These are phyloP conservation scores for Vicugna pacos DNA, from an alignment of 2,113 vertebrate species.

Conservation along the genomic window DNA sequence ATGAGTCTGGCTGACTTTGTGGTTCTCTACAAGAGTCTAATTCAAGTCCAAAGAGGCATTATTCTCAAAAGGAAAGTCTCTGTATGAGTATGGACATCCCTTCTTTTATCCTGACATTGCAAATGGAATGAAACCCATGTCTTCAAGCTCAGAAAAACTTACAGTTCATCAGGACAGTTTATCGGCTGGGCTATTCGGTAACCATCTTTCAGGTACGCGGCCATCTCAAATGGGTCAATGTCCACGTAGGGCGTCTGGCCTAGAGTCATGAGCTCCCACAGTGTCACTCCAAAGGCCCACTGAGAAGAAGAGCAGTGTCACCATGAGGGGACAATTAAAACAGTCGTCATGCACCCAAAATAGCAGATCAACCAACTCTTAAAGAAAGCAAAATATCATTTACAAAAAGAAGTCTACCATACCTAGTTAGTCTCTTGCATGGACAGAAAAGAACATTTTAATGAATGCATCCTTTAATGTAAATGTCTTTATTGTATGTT, in stretches of 20 bases:
- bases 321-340: neutral
- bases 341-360: neutral
- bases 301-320: slow-evolving; percentile 80
- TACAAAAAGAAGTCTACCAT: neutral
- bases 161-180: slow-evolving; percentile 99
- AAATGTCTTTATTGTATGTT: neutral
- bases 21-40: neutral
- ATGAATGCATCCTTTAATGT: neutral
- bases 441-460: neutral
- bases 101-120: neutral
- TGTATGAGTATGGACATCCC: neutral
- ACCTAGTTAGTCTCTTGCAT: neutral
- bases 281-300: slow-evolving; percentile 98
- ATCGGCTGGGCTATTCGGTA: slow-evolving; percentile 99
- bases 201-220: slow-evolving; percentile 98
- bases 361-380: neutral
- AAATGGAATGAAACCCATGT: neutral
- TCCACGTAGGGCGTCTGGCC: slow-evolving; percentile 99
- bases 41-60: neutral
- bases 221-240: slow-evolving; percentile 99
- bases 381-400: neutral
- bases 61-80: slow-evolving; percentile 10
- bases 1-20: neutral
- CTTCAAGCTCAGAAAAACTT: slow-evolving; percentile 81
- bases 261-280: slow-evolving; percentile 99